Percentiles rank a stretch among this genome's conserved stretches.
phyloP scores from a whole-genome alignment of 1,140 invertebrate species.

The Drosophila orosa region DNA sequence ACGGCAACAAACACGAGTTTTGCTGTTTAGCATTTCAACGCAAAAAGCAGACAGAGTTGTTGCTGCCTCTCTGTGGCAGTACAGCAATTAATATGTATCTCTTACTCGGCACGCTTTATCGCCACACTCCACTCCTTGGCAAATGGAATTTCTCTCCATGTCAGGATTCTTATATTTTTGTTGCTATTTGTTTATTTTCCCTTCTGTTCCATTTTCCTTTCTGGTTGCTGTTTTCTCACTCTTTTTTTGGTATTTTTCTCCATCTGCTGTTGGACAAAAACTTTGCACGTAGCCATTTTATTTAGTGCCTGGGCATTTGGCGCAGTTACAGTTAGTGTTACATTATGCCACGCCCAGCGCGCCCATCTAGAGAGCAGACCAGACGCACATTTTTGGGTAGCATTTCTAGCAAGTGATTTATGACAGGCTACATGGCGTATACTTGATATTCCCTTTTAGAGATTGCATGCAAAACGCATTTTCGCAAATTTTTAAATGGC shows the following conservation, averaged over 20 bases:
- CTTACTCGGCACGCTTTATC: constrained; percentile 77
- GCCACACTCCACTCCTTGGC: constrained; percentile 11
- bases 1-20: constrained; percentile 31
- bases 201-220: constrained; percentile 7
- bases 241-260: constrained; percentile 23
- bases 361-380: constrained; percentile 9
- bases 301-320: constrained; percentile 66
- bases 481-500: constrained; percentile 54
- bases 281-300: constrained; percentile 75
- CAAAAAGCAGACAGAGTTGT: constrained; percentile 55
- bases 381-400: constrained; percentile 52
- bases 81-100: constrained; percentile 81
- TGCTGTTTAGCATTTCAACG: constrained; percentile 80
- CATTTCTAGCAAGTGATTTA: constrained; percentile 70
- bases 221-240: constrained; percentile 18
- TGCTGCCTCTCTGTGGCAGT: constrained; percentile 33
- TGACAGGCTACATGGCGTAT: constrained; percentile 67
- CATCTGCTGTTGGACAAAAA: constrained; percentile 38
- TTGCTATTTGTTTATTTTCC: constrained; percentile 40
- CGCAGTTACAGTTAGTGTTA: constrained; percentile 68
- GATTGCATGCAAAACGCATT: constrained; percentile 44
- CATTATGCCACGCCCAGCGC: constrained; percentile 49
- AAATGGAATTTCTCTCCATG: constrained; percentile 41
- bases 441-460: constrained; percentile 54
- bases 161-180: constrained; percentile 31